Conservation (phyloP, 2,888 invertebrate genomes). For the Tachystola acroxantha region DNA sequence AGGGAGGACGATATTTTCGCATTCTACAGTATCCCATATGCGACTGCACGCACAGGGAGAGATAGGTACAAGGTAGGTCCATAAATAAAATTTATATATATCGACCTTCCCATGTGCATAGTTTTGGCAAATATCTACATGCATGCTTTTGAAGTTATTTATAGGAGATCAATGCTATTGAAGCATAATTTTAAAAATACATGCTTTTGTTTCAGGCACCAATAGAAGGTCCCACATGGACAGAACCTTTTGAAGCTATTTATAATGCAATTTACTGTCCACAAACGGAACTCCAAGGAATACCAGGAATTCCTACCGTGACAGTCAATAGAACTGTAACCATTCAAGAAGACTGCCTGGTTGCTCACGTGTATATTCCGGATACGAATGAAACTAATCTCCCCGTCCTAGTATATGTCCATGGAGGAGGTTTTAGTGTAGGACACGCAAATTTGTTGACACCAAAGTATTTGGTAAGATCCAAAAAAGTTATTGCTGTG, state of each 20-base stretch:
- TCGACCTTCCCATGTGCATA: no score
- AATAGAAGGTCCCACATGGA: not conserved
- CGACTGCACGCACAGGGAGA: not conserved
- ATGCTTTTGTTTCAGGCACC: not conserved
- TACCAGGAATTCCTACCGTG: not conserved
- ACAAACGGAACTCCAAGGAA: not conserved
- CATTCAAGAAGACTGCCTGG: slow-evolving; percentile 14
- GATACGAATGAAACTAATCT: slow-evolving; percentile 12
- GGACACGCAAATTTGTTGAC: slow-evolving; percentile 7
- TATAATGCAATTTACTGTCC: not conserved
- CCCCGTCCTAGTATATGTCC: slow-evolving; percentile 15
- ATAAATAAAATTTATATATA: no score
- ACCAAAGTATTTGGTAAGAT: slow-evolving; percentile 9
- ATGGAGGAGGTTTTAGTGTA: slow-evolving; percentile 16
- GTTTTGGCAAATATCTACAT: no score
- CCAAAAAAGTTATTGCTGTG: slow-evolving; percentile 16
- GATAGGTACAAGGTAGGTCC: not conserved
- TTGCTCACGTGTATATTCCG: slow-evolving; percentile 9
- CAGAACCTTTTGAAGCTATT: not conserved
- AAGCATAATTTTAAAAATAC: no score
- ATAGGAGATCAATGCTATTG: no score
- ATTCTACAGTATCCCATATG: not conserved
- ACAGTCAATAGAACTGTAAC: no score
- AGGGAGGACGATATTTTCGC: not conserved
- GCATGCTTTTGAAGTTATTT: no score